Evolutionary conservation across 2,888 invertebrate genomes (phyloP).

Genomic region (Hirtodrosophila cameraria): DNA sequence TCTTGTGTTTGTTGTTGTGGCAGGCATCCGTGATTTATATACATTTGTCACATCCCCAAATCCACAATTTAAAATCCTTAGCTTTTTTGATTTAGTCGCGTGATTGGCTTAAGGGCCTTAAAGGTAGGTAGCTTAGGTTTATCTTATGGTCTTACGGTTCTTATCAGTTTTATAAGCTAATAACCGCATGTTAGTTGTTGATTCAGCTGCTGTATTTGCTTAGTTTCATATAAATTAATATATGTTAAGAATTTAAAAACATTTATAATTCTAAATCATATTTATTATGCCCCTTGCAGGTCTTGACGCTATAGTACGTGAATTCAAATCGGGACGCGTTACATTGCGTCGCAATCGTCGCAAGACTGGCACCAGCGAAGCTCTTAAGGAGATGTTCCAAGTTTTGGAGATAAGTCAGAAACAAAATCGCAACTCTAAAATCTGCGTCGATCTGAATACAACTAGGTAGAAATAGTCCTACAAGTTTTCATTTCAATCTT

Average conservation of each 20-base stretch:
- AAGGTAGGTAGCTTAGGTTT: constrained; percentile 50
- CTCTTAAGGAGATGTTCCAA: constrained; percentile 84
- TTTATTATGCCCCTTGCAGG: constrained; percentile 60
- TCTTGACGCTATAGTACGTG: constrained; percentile 84
- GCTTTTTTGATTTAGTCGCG: constrained; percentile 30
- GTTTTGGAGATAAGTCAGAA: constrained; percentile 83
- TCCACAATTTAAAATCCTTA: constrained; percentile 47
- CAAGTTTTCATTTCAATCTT: constrained; percentile 2
- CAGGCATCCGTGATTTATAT: constrained; percentile 61
- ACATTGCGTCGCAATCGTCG: constrained; percentile 83
- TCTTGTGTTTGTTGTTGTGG: constrained; percentile 12
- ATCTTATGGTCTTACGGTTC: constrained; percentile 18
- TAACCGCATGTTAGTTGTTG: constrained; percentile 62
- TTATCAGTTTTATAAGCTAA: constrained; percentile 42
- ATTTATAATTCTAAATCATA: constrained; percentile 4
- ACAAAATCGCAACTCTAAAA: constrained; percentile 83
- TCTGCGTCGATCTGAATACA: constrained; percentile 80
- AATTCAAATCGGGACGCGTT: constrained; percentile 83
- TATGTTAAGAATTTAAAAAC: too few relatives aligned
- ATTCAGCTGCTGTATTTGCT: constrained; percentile 26
- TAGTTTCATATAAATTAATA: not conserved
- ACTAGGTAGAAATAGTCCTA: constrained; percentile 10
- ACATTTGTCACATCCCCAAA: constrained; percentile 44
- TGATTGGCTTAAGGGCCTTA: constrained; percentile 14
- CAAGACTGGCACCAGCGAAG: constrained; percentile 82